Evolutionary conservation across 2,797 vertebrate genomes (phyloP).

Genomic region (Xerus rutilus): DNA sequence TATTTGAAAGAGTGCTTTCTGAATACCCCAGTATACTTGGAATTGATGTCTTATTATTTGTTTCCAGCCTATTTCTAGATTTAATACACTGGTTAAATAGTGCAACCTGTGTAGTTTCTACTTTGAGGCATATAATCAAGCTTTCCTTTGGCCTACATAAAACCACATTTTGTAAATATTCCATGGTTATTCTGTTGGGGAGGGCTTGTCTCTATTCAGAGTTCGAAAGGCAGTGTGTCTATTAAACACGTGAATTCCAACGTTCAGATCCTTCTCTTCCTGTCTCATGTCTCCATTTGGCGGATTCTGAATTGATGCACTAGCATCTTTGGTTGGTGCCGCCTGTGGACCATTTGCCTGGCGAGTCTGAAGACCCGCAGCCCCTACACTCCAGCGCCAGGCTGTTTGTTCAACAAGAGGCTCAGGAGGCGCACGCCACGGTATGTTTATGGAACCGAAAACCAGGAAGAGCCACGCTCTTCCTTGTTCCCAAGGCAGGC

Average conservation of each 20-base stretch:
- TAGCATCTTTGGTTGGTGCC: no score
- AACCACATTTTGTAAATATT: neutral
- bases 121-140: neutral
- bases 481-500: neutral
- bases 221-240: neutral
- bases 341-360: rapidly evolving
- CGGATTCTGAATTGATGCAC: neutral
- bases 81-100: neutral
- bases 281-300: neutral
- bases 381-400: neutral
- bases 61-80: conserved; percentile 7
- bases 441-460: no score
- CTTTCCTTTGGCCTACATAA: neutral
- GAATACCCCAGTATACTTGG: neutral
- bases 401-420: rapidly evolving
- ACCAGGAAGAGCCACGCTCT: neutral
- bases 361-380: no score
- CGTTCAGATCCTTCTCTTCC: neutral
- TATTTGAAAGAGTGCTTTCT: neutral
- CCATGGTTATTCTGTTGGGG: neutral
- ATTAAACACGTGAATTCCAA: neutral
- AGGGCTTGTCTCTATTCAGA: neutral
- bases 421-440: rapidly evolving
- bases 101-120: neutral
- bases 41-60: neutral